Evolutionary conservation across 2,113 vertebrate genomes (phyloP), one percentile per base, ranked within the genome.

Genomic region (Zingel zingel): DNA sequence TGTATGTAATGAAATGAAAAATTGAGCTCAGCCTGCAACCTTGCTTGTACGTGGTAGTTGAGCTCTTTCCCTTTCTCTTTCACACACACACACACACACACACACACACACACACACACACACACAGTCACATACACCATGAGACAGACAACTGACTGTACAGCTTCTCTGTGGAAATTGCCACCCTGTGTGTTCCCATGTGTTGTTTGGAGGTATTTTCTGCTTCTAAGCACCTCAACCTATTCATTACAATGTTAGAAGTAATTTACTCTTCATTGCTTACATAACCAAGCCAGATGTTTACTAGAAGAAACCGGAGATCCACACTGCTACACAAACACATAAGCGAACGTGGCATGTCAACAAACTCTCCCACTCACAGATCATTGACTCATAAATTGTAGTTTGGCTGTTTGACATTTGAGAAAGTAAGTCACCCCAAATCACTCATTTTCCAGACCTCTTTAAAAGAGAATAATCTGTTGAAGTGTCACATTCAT

Each of bases 221-320:
- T 65, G 59, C 51, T 27, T 74, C 65, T 39, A 21, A 54, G 30
- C 39, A 45, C 65, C 59, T 70, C 59, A 23, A 53, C 72, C 77
- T 77, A 43, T 78, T 83, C 83, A 82, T 90, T 82, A 81, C 61
- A 39, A 69, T 48, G 36, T 80, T 67, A 45, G 15, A 65, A 66
- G 71, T 13, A 43, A 47, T 79, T 57, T 10, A 66, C 72, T 62
- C n/a, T 25, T 19, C 13, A 2, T 57, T 61, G 70, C 64, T 85
- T 58, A 43, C 45, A 74, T 23, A 72, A 23, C 30, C 23, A 5
- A 68, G 50, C 9, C 84, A 86, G 81, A 84, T 87, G 79, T 87
- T 88, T 85, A 75, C 54, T 62, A 30, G 74, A 82, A 30, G 62
- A 59, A 73, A 78, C 45, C 2, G 9, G 74, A 68, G 47, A 53